Evolutionary conservation across 2,797 vertebrate genomes (phyloP).

Genomic region (Gastrophryne carolinensis): DNA sequence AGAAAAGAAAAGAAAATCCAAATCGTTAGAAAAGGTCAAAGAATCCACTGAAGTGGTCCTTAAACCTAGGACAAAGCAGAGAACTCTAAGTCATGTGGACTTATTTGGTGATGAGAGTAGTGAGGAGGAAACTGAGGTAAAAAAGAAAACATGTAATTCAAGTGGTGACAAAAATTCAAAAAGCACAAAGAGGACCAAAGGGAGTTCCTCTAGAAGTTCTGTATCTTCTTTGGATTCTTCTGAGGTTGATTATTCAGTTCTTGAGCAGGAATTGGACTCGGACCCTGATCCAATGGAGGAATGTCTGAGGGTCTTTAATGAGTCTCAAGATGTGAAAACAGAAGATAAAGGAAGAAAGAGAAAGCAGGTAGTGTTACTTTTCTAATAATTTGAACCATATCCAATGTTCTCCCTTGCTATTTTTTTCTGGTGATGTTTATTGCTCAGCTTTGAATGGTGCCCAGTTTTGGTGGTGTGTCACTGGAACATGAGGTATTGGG

Average conservation of each 20-base stretch:
- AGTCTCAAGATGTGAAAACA: conserved; percentile 89
- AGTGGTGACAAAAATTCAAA: conserved; percentile 63
- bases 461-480: no score
- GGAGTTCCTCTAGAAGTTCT: conserved; percentile 57
- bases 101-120: conserved; percentile 94
- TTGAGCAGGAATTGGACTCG: conserved; percentile 86
- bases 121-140: conserved; percentile 68
- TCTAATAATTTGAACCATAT: no score
- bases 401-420: no score
- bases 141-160: conserved; percentile 26
- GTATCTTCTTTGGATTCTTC: conserved; percentile 66
- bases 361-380: conserved; percentile 85
- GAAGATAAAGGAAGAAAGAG: conserved; percentile 91
- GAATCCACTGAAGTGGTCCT: background rate
- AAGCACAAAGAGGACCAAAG: conserved; percentile 60
- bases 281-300: conserved; percentile 96
- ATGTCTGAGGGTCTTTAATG: conserved; percentile 94
- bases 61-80: conserved; percentile 63
- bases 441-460: no score
- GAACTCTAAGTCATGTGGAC: conserved; percentile 81
- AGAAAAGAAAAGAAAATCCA: conserved; percentile 58
- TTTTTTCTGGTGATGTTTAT: no score
- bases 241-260: conserved; percentile 72
- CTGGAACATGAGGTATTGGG: no score
- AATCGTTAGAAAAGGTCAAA: conserved; percentile 55